These are phyloP conservation scores for Listronotus bonariensis DNA, from an alignment of 1,140 invertebrate species.

Conservation along the genomic window DNA sequence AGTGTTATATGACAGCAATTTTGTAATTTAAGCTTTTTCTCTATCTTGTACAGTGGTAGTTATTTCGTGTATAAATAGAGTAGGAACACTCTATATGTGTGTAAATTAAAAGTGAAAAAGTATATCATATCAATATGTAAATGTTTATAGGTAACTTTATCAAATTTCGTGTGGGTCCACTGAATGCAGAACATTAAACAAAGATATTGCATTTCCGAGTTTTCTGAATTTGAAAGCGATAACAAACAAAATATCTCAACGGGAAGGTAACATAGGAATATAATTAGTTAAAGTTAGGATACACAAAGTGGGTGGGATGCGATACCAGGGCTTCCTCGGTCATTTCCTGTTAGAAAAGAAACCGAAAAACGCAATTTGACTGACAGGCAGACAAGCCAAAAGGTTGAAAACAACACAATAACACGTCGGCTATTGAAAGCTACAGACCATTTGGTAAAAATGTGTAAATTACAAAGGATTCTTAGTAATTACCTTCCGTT, in stretches of 20 bases:
- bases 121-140: too few species aligned
- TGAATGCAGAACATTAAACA: too few species aligned
- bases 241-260: neutral
- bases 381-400: conserved; percentile 38
- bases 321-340: conserved; percentile 42
- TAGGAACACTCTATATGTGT: too few species aligned
- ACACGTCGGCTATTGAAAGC: conserved; percentile 26
- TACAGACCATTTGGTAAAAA: conserved; percentile 22
- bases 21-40: too few species aligned
- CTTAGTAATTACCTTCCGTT: conserved; percentile 25
- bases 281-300: conserved; percentile 29
- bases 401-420: conserved; percentile 36
- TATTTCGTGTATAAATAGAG: too few species aligned
- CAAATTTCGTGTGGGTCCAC: too few species aligned
- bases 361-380: conserved; percentile 45
- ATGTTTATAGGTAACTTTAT: too few species aligned
- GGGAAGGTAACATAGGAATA: neutral
- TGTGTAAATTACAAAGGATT: conserved; percentile 36
- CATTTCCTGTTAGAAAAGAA: conserved; percentile 47
- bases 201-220: too few species aligned
- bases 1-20: too few species aligned
- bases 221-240: neutral
- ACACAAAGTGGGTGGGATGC: conserved; percentile 21
- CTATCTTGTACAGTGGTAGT: too few species aligned
- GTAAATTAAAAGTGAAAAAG: too few species aligned